These are phyloP conservation scores for Nasua narica DNA, from an alignment of 2,797 vertebrate genomes.

Conservation along the genomic window DNA sequence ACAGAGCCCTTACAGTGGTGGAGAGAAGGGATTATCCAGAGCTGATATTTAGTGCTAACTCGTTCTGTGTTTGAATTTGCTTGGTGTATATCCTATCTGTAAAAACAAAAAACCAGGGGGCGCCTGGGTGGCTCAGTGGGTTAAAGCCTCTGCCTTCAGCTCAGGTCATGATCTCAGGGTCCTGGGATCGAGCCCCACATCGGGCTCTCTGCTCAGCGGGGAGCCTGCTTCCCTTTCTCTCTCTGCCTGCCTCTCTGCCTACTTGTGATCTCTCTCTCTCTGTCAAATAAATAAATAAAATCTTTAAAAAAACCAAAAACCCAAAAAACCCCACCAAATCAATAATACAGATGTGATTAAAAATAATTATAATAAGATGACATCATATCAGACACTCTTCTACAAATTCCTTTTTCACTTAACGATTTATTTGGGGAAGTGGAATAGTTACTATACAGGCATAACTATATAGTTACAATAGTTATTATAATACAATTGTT, in stretches of 20 bases:
- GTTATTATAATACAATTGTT: background rate
- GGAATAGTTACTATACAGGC: background rate
- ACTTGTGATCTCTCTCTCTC: too few species aligned
- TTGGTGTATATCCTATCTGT: background rate
- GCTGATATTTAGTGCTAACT: background rate
- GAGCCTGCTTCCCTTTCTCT: too few species aligned
- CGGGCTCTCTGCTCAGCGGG: too few species aligned
- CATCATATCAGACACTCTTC: background rate
- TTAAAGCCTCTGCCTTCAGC: too few species aligned
- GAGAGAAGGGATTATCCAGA: background rate
- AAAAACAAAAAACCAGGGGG: background rate
- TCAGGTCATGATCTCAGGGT: too few species aligned
- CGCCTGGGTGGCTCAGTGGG: too few species aligned
- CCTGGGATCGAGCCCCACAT: too few species aligned
- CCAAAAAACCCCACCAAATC: background rate
- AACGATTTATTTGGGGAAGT: background rate
- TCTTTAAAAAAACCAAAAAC: background rate
- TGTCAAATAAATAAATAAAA: too few species aligned
- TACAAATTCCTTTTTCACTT: background rate
- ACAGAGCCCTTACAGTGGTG: background rate
- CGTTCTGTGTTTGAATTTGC: background rate
- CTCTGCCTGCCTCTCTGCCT: too few species aligned
- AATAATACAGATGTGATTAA: background rate
- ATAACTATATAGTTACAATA: background rate
- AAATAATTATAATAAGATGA: conserved; percentile 32